Evolutionary conservation across 2,797 vertebrate genomes (phyloP).

Genomic region (Spheniscus humboldti): DNA sequence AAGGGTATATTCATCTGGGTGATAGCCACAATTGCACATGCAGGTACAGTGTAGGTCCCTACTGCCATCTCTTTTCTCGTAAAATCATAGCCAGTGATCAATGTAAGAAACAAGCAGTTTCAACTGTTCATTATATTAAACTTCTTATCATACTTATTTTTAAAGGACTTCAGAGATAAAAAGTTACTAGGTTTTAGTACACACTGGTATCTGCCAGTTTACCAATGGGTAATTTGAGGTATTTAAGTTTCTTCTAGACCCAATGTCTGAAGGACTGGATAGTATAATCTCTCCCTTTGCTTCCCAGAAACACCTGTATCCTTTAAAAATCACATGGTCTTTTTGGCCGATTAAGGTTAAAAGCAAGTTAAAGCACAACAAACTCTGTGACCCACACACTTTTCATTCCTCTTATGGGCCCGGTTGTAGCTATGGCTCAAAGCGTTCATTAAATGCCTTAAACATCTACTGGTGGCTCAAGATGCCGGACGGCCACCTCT

Average conservation of each 20-base stretch:
- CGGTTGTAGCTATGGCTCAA: not conserved
- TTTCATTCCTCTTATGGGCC: not conserved
- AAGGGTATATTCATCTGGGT: not conserved
- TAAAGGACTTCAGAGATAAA: not conserved
- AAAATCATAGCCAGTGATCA: not conserved
- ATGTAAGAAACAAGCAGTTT: not conserved
- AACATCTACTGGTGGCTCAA: rapidly evolving
- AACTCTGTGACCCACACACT: not conserved
- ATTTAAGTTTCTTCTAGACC: not conserved
- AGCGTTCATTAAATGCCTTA: not conserved
- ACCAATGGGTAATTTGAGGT: not conserved
- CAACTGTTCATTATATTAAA: not conserved
- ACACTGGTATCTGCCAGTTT: not conserved
- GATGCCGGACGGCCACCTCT: not conserved
- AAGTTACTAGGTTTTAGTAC: not conserved
- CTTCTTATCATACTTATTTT: not conserved
- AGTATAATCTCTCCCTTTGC: not conserved
- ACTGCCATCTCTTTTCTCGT: not conserved
- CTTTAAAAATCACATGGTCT: not conserved
- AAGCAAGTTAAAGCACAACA: not conserved
- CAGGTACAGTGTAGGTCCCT: not conserved
- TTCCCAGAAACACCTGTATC: not conserved
- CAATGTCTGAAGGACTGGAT: not conserved
- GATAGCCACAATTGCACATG: not conserved
- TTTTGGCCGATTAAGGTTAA: not conserved